Conservation (phyloP, 1,140 invertebrate genomes). For the Cataglyphis hispanica region DNA sequence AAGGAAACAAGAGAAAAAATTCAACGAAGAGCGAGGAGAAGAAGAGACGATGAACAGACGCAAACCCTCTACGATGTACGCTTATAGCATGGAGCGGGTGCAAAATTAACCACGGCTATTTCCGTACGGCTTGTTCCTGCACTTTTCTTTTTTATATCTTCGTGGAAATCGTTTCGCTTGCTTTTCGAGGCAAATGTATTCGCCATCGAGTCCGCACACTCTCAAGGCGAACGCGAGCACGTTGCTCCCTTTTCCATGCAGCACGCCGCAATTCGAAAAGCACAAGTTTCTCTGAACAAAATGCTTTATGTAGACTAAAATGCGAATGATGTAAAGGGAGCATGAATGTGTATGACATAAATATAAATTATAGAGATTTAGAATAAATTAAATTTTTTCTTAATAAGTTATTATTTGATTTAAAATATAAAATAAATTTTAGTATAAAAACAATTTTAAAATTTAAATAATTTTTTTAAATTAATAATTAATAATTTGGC, state of each 20-base stretch:
- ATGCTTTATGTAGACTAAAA: conserved; percentile 12
- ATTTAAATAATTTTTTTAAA: no score
- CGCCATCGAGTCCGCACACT: conserved; percentile 31
- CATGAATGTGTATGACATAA: background rate
- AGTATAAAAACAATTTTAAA: no score
- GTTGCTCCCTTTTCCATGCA: conserved; percentile 26
- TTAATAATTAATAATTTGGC: no score
- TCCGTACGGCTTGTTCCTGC: conserved; percentile 69
- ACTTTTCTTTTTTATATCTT: conserved; percentile 72
- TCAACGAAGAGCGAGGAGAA: conserved; percentile 44
- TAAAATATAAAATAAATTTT: no score
- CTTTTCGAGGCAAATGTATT: conserved; percentile 51
- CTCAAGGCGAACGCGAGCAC: background rate
- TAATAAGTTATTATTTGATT: no score
- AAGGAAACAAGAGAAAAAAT: background rate
- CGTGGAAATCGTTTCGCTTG: conserved; percentile 58
- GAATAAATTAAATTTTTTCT: no score
- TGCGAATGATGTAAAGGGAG: background rate
- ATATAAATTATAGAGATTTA: background rate
- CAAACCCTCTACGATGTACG: conserved; percentile 75
- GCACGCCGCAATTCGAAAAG: background rate
- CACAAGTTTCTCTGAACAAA: background rate
- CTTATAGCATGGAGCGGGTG: conserved; percentile 74
- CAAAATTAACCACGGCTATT: conserved; percentile 80
- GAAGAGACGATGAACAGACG: conserved; percentile 79